Base-by-base conservation (phyloP, 1,140 invertebrate species). In the Asbolus verrucosus region DNA sequence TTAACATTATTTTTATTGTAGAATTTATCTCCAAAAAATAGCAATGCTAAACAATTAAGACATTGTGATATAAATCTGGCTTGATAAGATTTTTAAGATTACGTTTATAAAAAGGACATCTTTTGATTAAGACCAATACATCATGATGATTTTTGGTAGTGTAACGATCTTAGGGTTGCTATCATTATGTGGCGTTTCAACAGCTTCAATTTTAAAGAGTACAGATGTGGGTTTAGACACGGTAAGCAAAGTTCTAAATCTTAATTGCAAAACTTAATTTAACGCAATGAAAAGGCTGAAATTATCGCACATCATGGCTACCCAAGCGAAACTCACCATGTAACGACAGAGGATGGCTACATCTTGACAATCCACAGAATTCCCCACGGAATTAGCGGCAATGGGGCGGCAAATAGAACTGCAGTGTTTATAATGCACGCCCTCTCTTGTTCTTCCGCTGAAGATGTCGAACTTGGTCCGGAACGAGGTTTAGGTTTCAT, bases 341-440 rank as follows among this genome's bases (percentile, higher is more conserved):
- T 88, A 16, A 84, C 83, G 68, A 92, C 91, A 6, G 81, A 85
- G 18, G 91, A 92, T 81, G 89, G 87, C 3, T 93, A 92, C 81
- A 82, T 90, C 13, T 79, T 92, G n/a, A 85, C 87, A 41, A 73
- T 91, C 72, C 87, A 91, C 80, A 81, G 90, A 72, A 87, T 91
- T 30, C 85, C 72, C 14, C 0, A 81, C 88, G 1, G 82, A 85
- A 19, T 59, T 91, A 38, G 19, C 2, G 9, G 43, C 15, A 13
- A 65, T 19, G 11, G 38, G 1, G 5, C 15, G 1, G 5, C 36
- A n/a, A 31, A 39, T 18, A 50, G 30, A 18, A 73, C 74, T 9
- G 80, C 84, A 0, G 81, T 89, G 3, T 82, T 87, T 16, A 54
- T 91, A 1, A 88, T 90, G 78, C 92, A 93, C 73, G 92, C 91